Percentiles rank a stretch among this genome's conserved stretches.
phyloP scores from a whole-genome alignment of 1,140 invertebrate species.

The Drosophila seguyi region DNA sequence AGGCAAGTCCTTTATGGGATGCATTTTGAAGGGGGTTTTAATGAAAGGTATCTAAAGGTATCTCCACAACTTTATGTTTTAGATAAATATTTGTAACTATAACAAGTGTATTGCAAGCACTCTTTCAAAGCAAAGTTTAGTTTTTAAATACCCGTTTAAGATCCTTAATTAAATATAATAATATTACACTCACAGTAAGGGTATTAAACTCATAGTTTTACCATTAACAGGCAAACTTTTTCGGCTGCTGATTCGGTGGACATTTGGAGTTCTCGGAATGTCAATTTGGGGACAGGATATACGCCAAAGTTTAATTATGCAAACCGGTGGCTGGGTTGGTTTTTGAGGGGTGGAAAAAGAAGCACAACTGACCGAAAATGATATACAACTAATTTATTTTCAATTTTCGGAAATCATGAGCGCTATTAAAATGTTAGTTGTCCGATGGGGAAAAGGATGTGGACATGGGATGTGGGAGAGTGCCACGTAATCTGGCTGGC shows the following conservation, averaged over 20 bases:
- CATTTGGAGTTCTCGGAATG: conserved; percentile 58
- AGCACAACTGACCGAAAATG: conserved; percentile 58
- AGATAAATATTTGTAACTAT: neutral
- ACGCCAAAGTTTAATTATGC: conserved; percentile 77
- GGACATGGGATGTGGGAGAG: neutral
- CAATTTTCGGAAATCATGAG: conserved; percentile 82
- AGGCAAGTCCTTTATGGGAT: neutral
- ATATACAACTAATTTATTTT: conserved; percentile 84
- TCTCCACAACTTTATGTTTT: no score
- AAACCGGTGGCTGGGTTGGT: conserved; percentile 40
- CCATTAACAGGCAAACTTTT: neutral
- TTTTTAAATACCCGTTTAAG: accelerated
- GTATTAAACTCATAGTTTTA: neutral
- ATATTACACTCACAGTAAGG: neutral
- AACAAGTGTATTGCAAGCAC: accelerated
- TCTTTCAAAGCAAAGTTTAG: neutral
- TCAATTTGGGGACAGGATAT: conserved; percentile 73
- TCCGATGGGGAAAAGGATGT: conserved; percentile 12
- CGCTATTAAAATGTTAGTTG: conserved; percentile 80
- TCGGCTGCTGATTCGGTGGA: conserved; percentile 14
- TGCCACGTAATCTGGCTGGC: conserved; percentile 47
- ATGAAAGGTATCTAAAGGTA: neutral
- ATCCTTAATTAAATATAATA: neutral
- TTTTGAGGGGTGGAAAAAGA: conserved; percentile 3
- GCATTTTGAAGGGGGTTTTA: neutral